Conservation (phyloP, 2,113 vertebrate genomes). For the Ophthalmotilapia sp. region DNA sequence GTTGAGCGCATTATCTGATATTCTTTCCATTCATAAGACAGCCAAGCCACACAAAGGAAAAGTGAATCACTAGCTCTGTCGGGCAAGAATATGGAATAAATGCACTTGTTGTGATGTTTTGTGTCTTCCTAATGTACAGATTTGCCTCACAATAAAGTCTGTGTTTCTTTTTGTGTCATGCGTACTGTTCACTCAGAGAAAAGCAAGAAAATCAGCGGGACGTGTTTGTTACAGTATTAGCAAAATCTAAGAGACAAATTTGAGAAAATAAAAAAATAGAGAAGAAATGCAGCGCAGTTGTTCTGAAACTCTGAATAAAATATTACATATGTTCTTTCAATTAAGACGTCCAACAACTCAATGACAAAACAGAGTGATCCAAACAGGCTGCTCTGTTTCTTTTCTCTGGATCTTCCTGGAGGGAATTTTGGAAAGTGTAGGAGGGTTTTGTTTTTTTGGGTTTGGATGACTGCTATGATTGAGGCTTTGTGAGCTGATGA, state of each 20-base stretch:
- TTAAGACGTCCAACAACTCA: constrained; percentile 39
- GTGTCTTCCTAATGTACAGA: not conserved
- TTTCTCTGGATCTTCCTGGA: constrained; percentile 5
- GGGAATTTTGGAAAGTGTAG: not conserved
- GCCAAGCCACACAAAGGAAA: not conserved
- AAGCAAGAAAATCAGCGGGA: not conserved
- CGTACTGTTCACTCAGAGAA: not conserved
- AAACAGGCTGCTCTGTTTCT: constrained; percentile 13
- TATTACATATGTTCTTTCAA: constrained; percentile 11
- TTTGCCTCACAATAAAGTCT: not conserved
- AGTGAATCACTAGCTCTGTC: not conserved
- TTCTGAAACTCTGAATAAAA: constrained; percentile 1
- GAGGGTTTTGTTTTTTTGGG: not conserved
- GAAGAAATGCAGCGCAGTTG: not conserved
- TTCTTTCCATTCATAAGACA: not conserved
- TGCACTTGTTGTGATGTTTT: not conserved
- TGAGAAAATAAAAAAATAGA: not conserved
- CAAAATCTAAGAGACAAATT: not conserved
- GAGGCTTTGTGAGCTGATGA: constrained; percentile 36
- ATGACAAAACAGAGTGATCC: constrained; percentile 13
- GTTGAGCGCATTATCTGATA: not conserved
- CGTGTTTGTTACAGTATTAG: not conserved
- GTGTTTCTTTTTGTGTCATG: not conserved
- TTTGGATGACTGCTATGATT: constrained; percentile 14
- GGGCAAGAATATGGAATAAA: not conserved